Percentiles rank a stretch among this genome's conserved stretches.
These are phyloP conservation scores for Sternotherus odoratus DNA, from an alignment of 2,797 vertebrate species.

Conservation along the genomic window DNA sequence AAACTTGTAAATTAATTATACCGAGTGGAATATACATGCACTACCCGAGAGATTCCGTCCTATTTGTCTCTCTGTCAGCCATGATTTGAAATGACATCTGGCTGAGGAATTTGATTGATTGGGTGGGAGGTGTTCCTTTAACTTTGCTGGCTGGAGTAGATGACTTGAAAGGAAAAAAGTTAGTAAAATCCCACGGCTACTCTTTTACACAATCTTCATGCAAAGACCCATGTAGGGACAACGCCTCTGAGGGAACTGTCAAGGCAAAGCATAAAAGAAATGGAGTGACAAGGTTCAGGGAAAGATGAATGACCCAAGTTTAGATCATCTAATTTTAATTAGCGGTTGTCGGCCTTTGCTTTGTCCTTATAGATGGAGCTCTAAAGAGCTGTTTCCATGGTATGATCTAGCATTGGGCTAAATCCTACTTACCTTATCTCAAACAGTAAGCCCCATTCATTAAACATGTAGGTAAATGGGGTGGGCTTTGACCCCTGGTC, in stretches of 20 bases:
- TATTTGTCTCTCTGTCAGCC: constrained; percentile 9
- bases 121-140: neutral
- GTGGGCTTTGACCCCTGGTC: neutral
- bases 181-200: neutral
- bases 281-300: accelerated
- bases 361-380: neutral
- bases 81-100: constrained; percentile 62
- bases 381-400: neutral
- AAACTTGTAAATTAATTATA: constrained; percentile 74
- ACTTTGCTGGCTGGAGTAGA: constrained; percentile 16
- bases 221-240: accelerated
- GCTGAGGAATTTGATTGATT: constrained; percentile 28
- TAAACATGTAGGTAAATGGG: neutral
- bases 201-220: neutral
- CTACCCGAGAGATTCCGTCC: neutral
- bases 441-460: neutral
- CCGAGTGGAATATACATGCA: constrained; percentile 32
- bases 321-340: neutral
- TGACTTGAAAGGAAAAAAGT: neutral
- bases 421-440: neutral
- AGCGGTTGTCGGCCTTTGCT: neutral
- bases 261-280: neutral
- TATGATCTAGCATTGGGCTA: neutral
- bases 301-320: neutral
- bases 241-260: neutral